A percentile compares a stretch with the other conserved stretches of the same genome.
phyloP scores from a whole-genome alignment of 2,888 invertebrate genomes.

The Hydropsyche betteni region DNA sequence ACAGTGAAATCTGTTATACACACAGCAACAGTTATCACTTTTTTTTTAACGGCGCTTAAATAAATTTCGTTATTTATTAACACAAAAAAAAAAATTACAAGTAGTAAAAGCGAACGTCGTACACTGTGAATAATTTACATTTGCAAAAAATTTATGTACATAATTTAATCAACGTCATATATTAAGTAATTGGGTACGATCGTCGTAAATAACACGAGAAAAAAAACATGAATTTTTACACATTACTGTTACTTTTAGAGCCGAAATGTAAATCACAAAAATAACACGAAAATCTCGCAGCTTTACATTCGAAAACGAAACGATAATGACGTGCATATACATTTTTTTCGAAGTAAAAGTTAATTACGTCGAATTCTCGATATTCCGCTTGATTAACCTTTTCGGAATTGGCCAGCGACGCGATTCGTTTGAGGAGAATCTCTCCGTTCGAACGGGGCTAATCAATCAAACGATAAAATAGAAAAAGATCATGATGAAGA shows the following conservation, averaged over 20 bases:
- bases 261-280: neutral
- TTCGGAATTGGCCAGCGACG: neutral
- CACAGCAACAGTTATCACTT: slow-evolving; percentile 9
- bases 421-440: slow-evolving; percentile 8
- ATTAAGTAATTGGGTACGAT: slow-evolving; percentile 14
- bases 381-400: slow-evolving; percentile 20
- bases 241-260: slow-evolving; percentile 22
- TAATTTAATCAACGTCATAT: slow-evolving; percentile 23
- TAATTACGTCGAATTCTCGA: neutral
- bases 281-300: neutral
- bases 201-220: slow-evolving; percentile 10
- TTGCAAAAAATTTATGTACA: neutral
- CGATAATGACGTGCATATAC: neutral
- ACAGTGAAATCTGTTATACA: neutral
- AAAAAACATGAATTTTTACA: slow-evolving; percentile 6
- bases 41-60: neutral
- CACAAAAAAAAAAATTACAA: too few relatives aligned
- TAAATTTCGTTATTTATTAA: slow-evolving; percentile 8
- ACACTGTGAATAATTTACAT: too few relatives aligned
- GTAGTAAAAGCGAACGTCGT: too few relatives aligned
- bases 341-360: neutral
- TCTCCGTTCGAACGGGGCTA: slow-evolving; percentile 12
- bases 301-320: neutral
- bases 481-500: neutral
- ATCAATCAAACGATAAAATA: slow-evolving; percentile 24